These are phyloP conservation scores for Mungos mungo DNA, from an alignment of 2,113 vertebrate species.

Conservation along the genomic window DNA sequence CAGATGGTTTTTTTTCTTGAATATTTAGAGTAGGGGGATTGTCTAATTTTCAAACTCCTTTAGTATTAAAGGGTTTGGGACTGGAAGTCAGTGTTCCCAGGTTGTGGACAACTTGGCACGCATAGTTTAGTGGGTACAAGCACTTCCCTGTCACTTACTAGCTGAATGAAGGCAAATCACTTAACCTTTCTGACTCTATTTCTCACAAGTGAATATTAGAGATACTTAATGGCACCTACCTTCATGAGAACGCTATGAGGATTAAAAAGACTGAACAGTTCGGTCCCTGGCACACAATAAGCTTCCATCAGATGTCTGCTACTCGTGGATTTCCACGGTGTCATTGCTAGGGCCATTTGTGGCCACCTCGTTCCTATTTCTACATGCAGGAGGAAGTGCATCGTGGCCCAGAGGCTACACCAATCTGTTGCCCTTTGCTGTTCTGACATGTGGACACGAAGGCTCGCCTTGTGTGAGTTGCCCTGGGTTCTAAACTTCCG, in stretches of 20 bases:
- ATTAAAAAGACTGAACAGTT: not conserved
- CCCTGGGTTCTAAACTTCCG: not conserved
- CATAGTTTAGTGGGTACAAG: not conserved
- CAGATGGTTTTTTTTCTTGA: not conserved
- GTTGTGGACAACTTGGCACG: not conserved
- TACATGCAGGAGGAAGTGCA: not conserved
- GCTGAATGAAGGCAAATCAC: not conserved
- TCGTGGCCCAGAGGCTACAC: too few species aligned
- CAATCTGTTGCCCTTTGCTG: not conserved
- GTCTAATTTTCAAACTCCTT: not conserved
- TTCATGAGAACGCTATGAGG: not conserved
- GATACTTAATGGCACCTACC: not conserved
- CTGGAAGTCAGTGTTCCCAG: not conserved
- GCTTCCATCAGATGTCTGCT: not conserved
- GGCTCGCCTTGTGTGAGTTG: not conserved
- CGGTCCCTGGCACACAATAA: not conserved
- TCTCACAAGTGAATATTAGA: not conserved
- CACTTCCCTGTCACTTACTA: not conserved
- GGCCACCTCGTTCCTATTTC: not conserved
- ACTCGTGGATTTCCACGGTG: not conserved
- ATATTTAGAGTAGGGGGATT: not conserved
- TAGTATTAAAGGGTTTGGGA: not conserved
- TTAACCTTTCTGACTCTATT: not conserved
- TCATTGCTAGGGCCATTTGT: not conserved
- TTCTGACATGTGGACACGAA: too few species aligned